Evolutionary conservation across 2,888 invertebrate genomes (phyloP).

Genomic region (Blera fallax): DNA sequence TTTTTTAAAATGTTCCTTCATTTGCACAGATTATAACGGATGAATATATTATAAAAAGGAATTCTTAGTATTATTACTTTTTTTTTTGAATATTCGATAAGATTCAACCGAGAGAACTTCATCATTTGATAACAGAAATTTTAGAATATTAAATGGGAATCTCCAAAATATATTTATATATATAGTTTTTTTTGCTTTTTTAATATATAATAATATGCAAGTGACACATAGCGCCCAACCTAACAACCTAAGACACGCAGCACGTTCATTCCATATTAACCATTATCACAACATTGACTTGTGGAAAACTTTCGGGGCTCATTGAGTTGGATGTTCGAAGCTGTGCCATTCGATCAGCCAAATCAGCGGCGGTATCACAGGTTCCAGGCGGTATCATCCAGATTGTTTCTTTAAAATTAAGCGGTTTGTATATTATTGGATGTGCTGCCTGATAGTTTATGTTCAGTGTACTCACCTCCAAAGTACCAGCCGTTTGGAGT

Average conservation of each 20-base stretch:
- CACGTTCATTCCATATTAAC: constrained; percentile 80
- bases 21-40: constrained; percentile 22
- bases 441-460: too few relatives aligned
- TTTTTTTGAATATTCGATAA: constrained; percentile 12
- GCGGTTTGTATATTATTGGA: neutral
- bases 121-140: constrained; percentile 55
- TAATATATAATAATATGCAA: constrained; percentile 65
- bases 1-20: constrained; percentile 2
- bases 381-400: constrained; percentile 81
- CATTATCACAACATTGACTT: constrained; percentile 82
- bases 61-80: neutral
- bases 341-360: constrained; percentile 81
- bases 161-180: constrained; percentile 62
- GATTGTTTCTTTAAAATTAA: constrained; percentile 82
- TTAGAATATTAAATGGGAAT: constrained; percentile 63
- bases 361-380: constrained; percentile 78
- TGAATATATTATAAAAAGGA: constrained; percentile 18
- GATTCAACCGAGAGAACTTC: constrained; percentile 33
- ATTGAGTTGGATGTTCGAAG: constrained; percentile 78
- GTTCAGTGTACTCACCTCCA: constrained; percentile 92
- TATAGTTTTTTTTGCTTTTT: constrained; percentile 15
- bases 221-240: constrained; percentile 71
- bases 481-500: constrained; percentile 94
- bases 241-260: constrained; percentile 68
- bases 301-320: constrained; percentile 80